A percentile compares a stretch with the other conserved stretches of the same genome.
Evolutionary conservation across 1,140 invertebrate species (phyloP).

Genomic region (Chlorops oryzae): DNA sequence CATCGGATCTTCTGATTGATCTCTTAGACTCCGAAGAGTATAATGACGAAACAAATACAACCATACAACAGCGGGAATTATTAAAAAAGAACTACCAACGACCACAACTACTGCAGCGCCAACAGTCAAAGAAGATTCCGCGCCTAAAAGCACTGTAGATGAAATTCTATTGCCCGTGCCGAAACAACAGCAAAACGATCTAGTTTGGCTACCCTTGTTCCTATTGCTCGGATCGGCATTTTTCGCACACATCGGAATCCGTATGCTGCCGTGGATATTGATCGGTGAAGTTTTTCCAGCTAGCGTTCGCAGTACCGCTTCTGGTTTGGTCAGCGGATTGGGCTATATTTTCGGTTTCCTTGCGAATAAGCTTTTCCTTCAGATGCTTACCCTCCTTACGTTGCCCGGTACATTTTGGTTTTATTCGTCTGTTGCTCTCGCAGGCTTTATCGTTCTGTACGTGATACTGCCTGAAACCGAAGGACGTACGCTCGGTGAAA

Average conservation of each 20-base stretch:
- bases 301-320: constrained; percentile 60
- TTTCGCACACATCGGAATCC: constrained; percentile 61
- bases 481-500: constrained; percentile 66
- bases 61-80: constrained; percentile 13
- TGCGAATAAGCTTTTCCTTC: constrained; percentile 65
- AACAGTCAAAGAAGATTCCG: neutral
- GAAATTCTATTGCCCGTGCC: constrained; percentile 37
- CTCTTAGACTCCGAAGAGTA: neutral
- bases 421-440: constrained; percentile 52
- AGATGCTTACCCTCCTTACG: constrained; percentile 56
- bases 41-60: constrained; percentile 13
- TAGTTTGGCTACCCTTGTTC: constrained; percentile 62
- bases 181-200: constrained; percentile 45
- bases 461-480: constrained; percentile 66
- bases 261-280: constrained; percentile 69
- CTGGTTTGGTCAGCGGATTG: constrained; percentile 61
- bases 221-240: constrained; percentile 62
- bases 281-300: constrained; percentile 66
- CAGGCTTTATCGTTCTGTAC: constrained; percentile 55
- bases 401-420: constrained; percentile 64
- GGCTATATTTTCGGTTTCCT: constrained; percentile 67
- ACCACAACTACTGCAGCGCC: neutral
- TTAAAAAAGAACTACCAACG: no score
- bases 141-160: constrained; percentile 17
- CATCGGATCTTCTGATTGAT: no score